Evolutionary conservation across 2,797 vertebrate species (phyloP).

Genomic region (Sarcoramphus papa): DNA sequence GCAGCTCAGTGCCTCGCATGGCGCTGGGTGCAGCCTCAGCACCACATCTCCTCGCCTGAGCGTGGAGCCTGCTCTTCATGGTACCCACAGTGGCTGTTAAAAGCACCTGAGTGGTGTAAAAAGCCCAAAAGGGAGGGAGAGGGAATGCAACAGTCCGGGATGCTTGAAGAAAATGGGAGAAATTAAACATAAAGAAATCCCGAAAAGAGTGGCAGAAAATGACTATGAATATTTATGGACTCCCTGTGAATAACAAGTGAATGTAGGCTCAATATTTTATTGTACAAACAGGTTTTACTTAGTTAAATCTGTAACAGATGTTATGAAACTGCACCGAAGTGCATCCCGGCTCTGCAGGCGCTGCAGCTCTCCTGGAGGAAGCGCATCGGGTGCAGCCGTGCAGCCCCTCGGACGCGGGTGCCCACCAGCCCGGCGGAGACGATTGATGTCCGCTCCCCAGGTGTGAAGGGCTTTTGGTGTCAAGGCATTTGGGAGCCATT

Average conservation of each 20-base stretch:
- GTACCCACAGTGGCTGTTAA: rapidly evolving
- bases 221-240: rapidly evolving
- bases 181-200: background rate
- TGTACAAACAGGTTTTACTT: background rate
- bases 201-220: background rate
- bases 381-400: background rate
- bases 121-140: background rate
- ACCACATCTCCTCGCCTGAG: background rate
- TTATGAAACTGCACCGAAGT: rapidly evolving
- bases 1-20: background rate
- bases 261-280: rapidly evolving
- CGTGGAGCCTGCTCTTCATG: rapidly evolving
- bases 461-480: background rate
- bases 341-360: background rate
- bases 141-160: rapidly evolving
- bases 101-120: rapidly evolving
- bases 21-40: background rate
- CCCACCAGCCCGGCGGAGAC: background rate
- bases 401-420: background rate
- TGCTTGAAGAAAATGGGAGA: background rate
- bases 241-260: background rate
- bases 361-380: background rate
- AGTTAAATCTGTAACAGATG: background rate
- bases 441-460: background rate
- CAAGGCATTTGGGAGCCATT: background rate